Evolutionary conservation across 2,888 invertebrate genomes (phyloP), one percentile per base, ranked within the genome.

Genomic region (Agrypnus murinus): DNA sequence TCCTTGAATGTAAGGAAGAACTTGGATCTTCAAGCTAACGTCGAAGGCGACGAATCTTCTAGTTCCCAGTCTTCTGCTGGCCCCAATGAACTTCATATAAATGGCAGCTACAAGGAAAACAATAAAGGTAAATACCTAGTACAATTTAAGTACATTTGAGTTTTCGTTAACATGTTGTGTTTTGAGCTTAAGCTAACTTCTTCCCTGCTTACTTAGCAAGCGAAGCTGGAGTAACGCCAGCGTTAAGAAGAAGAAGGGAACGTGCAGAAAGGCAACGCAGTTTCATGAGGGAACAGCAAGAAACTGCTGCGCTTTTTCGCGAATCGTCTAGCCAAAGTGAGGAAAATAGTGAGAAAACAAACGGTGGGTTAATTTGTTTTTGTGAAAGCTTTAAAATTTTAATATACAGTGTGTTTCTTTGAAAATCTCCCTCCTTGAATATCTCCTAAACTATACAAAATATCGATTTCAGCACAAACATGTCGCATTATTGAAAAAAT

Each of bases 221-320:
- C 78, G 90, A 90, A 80, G 93, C 92, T 80, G 95, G 95, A 78
- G 91, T 95, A 31, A 95, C 92, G 31, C 93, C 95, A 48, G 94
- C 93, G 62, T 87, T 96, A 73, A 89, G 93, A 79, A 89, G 95
- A 78, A 88, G 96, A 71, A 88, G 95, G 72, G 95, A 95, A 81
- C 89, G 96, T 74, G 95, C 92, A 50, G 95, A 95, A 78, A 89
- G 96, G 72, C 95, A 96, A 82, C 91, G 94, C 65, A 93, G 93
- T 81, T 94, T 95, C 81, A 92, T 95, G 79, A 90, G 91, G 80
- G 95, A 95, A 79, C 95, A 93, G 82, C 90, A 93, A 82, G 94
- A 94, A 85, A 89, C 89, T 71, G 87, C 87, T 62, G 87, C 87
- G 74, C 85, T 87, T 73, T 85, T 88, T 79, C 85, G 87, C 77